Percentiles rank a stretch among this genome's conserved stretches.
These are phyloP conservation scores for Furnarius figulus DNA, from an alignment of 2,113 vertebrate species.

Conservation along the genomic window DNA sequence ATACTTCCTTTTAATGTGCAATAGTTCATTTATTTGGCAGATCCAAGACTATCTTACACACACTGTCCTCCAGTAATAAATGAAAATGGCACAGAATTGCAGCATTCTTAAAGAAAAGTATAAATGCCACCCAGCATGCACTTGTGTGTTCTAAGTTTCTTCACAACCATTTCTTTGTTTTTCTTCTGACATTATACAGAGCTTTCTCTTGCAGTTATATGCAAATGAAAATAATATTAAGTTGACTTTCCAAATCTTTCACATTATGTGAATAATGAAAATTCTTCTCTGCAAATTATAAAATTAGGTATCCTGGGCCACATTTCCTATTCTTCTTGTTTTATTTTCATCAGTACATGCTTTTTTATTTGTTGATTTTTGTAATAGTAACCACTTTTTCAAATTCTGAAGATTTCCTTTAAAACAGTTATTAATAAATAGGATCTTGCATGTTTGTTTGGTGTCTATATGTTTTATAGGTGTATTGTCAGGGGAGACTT, in stretches of 20 bases:
- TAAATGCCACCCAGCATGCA: background rate
- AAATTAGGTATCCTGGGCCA: background rate
- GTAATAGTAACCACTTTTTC: background rate
- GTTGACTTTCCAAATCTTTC: background rate
- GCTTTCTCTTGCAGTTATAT: background rate
- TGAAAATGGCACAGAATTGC: background rate
- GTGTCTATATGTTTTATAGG: background rate
- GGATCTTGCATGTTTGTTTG: slow-evolving; percentile 14
- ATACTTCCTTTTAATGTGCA: background rate
- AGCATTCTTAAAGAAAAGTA: background rate
- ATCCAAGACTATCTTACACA: background rate
- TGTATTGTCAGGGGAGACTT: background rate
- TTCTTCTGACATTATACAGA: background rate
- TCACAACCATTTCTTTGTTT: background rate
- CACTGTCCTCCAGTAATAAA: background rate
- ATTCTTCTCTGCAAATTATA: background rate
- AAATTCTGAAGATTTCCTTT: background rate
- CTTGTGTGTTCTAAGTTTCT: background rate
- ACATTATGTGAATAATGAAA: background rate
- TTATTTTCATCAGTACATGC: background rate
- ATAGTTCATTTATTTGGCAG: background rate
- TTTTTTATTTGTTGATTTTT: background rate
- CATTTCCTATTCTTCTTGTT: background rate
- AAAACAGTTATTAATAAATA: slow-evolving; percentile 23
- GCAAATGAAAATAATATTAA: background rate